These are phyloP conservation scores for Hydractinia echinata DNA, from an alignment of 30 jellyfish, hydroid and myxozoan species.

Conservation along the genomic window DNA sequence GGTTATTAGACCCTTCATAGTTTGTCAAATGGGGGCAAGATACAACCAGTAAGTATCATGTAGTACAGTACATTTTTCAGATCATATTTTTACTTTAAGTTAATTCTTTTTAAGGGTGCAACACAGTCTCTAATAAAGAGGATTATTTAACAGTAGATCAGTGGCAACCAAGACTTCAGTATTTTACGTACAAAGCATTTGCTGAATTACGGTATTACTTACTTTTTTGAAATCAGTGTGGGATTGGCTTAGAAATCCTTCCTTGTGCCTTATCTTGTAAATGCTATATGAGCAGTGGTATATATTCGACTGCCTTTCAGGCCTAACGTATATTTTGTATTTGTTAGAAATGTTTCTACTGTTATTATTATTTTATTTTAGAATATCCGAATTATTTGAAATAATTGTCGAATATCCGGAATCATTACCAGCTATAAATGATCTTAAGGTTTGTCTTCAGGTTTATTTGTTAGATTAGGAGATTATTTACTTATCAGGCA, in stretches of 20 bases:
- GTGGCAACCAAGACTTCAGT: constrained; percentile 84
- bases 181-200: constrained; percentile 76
- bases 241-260: not conserved
- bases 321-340: not conserved
- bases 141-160: constrained; percentile 49
- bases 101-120: too few relatives aligned
- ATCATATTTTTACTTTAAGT: too few relatives aligned
- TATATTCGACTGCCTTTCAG: too few relatives aligned
- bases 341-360: not conserved
- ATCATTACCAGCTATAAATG: constrained; percentile 90
- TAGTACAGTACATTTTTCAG: too few relatives aligned
- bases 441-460: constrained; percentile 61
- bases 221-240: not conserved
- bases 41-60: too few relatives aligned
- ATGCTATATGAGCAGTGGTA: too few relatives aligned
- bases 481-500: too few relatives aligned
- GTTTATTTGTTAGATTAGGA: not conserved
- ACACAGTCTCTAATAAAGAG: not conserved
- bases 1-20: too few relatives aligned
- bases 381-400: constrained; percentile 91
- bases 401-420: constrained; percentile 97
- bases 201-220: constrained; percentile 82
- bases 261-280: not conserved
- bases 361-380: constrained; percentile 1
- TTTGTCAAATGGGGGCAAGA: too few relatives aligned